phyloP scores from a whole-genome alignment of 2,888 invertebrate genomes.

The Drosophila subsilvestris region DNA sequence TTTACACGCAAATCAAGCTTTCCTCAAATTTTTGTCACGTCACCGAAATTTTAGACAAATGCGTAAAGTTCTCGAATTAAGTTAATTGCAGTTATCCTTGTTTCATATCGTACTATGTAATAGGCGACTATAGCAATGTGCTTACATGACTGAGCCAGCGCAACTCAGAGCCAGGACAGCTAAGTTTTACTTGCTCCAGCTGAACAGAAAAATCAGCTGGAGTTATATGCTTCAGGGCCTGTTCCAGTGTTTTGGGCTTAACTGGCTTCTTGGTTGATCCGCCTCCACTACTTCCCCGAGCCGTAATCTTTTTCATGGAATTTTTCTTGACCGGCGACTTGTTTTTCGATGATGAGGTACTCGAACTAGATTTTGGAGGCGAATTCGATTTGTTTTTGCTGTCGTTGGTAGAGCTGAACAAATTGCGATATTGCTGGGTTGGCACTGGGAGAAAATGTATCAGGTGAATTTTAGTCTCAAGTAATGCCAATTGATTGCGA shows the following conservation, averaged over 20 bases:
- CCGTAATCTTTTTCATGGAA: conserved; percentile 32
- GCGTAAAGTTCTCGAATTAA: too few relatives aligned
- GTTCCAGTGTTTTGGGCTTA: conserved; percentile 80
- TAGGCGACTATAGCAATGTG: background rate
- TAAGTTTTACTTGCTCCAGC: conserved; percentile 86
- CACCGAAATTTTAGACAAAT: too few relatives aligned
- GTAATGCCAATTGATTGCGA: background rate
- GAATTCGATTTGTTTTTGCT: conserved; percentile 54
- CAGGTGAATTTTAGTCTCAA: background rate
- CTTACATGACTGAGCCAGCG: conserved; percentile 90
- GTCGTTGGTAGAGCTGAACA: conserved; percentile 78
- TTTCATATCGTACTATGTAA: too few relatives aligned
- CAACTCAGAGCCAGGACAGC: conserved; percentile 89
- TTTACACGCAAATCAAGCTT: too few relatives aligned
- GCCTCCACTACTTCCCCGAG: background rate
- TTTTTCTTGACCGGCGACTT: conserved; percentile 48
- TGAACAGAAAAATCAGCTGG: conserved; percentile 85
- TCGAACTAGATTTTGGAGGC: conserved; percentile 65
- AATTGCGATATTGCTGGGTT: conserved; percentile 88
- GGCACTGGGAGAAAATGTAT: conserved; percentile 85
- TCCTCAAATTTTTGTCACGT: too few relatives aligned
- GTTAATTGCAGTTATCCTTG: too few relatives aligned
- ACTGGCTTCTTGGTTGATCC: conserved; percentile 26
- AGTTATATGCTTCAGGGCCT: conserved; percentile 85
- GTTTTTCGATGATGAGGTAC: conserved; percentile 49